Evolutionary conservation across 2,113 vertebrate genomes (phyloP).

Genomic region (Spermophilus dauricus): DNA sequence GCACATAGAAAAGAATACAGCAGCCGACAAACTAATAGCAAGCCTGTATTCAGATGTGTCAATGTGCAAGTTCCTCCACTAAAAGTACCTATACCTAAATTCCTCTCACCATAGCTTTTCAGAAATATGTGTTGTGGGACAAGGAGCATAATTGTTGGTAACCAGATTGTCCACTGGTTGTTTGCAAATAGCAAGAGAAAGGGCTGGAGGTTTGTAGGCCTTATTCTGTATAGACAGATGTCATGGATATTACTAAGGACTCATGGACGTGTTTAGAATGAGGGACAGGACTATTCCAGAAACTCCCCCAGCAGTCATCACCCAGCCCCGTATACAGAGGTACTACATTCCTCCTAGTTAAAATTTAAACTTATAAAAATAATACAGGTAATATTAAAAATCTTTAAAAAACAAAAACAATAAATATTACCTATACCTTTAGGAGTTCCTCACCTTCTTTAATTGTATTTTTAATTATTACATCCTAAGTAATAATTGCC

Average conservation of each 20-base stretch:
- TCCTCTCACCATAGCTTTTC: not conserved
- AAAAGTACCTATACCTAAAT: not conserved
- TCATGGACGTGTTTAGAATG: fast-evolving
- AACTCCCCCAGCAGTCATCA: not conserved
- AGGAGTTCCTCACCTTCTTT: not conserved
- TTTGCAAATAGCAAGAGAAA: not conserved
- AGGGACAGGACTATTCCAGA: not conserved
- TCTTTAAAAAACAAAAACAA: not conserved
- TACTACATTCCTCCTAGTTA: not conserved
- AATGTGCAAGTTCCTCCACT: fast-evolving
- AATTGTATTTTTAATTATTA: not conserved
- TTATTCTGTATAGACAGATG: not conserved
- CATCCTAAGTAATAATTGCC: not conserved
- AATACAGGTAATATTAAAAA: not conserved
- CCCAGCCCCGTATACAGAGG: fast-evolving
- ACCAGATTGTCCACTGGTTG: not conserved
- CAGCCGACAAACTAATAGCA: not conserved
- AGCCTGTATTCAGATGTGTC: not conserved
- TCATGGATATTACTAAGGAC: not conserved
- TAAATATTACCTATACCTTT: not conserved
- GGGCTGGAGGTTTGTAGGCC: not conserved
- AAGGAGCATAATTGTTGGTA: not conserved
- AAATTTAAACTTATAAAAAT: not conserved
- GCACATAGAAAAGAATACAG: not conserved
- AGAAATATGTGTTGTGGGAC: not conserved